Base-by-base conservation (phyloP, 2,797 vertebrate species). In the Pelobates cultripes region DNA sequence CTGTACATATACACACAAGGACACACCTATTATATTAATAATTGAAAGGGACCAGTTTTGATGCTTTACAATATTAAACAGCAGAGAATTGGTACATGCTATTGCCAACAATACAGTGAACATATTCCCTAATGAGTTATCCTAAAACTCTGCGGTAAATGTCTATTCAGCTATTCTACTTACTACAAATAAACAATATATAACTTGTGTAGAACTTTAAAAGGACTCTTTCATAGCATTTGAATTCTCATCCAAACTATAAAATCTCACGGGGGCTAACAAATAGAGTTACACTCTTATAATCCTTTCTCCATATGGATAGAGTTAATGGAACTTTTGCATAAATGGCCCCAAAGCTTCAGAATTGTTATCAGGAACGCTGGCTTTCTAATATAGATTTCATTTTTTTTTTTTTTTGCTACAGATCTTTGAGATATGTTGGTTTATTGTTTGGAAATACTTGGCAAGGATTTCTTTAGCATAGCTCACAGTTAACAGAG, bases 251-350 rank as follows among this genome's bases (percentile, higher is more conserved):
- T 70, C 14, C 43, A 45, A 43, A 45, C 4, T 44, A 17, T 7
- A n/a, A 44, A 78, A 57, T 53, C 66, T 78, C 76, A 28, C 42
- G 43, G 57, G 61, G 66, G 43, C 66, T 17, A 43, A 70, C 51
- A 40, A 51, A 60, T 51, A 78, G 67, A 17, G 42, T 78, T 44
- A 60, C 76, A 70, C 42, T 70, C 51, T 70, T 61, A 69, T 66
- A 78, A 70, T 78, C 45, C 15, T 51, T 64, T 68, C 67, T 78
- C 76, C 67, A 70, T 70, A 78, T 70, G 66, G 76, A n/a, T n/a
- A 61, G 76, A 70, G 60, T 70, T 78, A 78, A 78, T 70, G 43
- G 43, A 78, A 70, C 41, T 78, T 51, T 68, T 55, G 14, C 43
- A 77, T 40, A 77, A 57, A 70, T 70, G 66, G 41, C 66, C 76